These are phyloP conservation scores for Drosophila bifasciata DNA, from an alignment of 1,140 invertebrate species.

Conservation along the genomic window DNA sequence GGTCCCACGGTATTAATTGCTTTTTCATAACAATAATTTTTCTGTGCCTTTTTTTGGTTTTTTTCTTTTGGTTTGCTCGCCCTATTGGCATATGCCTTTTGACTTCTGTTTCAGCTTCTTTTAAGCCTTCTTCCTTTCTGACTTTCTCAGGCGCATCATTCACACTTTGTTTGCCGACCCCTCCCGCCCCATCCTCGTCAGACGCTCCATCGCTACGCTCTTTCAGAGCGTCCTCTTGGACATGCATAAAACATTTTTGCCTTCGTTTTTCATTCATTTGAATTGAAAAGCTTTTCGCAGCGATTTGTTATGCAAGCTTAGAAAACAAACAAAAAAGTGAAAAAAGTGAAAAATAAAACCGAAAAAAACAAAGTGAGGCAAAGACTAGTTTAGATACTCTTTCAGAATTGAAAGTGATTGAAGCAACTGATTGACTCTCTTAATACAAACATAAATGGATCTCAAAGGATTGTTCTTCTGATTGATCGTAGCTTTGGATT, in stretches of 20 bases:
- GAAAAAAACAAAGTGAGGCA: background rate
- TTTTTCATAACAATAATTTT: conserved; percentile 67
- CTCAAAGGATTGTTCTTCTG: no score
- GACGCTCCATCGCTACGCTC: no score
- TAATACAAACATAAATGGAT: no score
- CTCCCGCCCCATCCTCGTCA: conserved; percentile 1
- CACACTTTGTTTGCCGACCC: conserved; percentile 68
- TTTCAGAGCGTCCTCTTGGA: conserved; percentile 20
- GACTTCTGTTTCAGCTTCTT: conserved; percentile 21
- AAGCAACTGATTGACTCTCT: no score
- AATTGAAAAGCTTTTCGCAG: conserved; percentile 79
- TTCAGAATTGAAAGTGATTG: no score
- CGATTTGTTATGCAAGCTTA: conserved; percentile 81
- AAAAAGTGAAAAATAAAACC: conserved; percentile 32
- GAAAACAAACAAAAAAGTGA: conserved; percentile 71
- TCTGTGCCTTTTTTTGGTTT: conserved; percentile 13
- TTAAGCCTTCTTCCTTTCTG: conserved; percentile 18
- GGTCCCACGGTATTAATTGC: conserved; percentile 48
- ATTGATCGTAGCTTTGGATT: no score
- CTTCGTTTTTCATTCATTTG: conserved; percentile 74
- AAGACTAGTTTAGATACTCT: no score
- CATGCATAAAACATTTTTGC: conserved; percentile 76
- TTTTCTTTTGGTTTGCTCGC: background rate
- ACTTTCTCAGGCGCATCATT: conserved; percentile 63
- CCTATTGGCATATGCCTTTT: no score